A percentile compares a stretch with the other conserved stretches of the same genome.
These are phyloP conservation scores for Oryzias woworae DNA, from an alignment of 2,113 vertebrate species.

Conservation along the genomic window DNA sequence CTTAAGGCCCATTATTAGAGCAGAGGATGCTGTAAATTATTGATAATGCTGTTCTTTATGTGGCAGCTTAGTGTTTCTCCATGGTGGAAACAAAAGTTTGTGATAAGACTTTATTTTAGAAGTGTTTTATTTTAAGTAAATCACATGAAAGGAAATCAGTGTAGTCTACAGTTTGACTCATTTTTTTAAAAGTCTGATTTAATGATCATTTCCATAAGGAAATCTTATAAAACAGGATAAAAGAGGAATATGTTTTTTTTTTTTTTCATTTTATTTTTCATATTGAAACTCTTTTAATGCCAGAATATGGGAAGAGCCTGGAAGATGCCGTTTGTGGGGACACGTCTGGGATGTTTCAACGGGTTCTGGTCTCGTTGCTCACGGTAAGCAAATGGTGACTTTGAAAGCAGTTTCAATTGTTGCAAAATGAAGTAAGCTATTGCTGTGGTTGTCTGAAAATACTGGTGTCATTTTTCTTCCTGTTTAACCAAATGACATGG, in stretches of 20 bases:
- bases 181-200: neutral
- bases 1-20: constrained; percentile 35
- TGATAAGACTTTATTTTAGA: neutral
- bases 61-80: constrained; percentile 17
- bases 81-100: constrained; percentile 1
- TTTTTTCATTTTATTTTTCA: neutral
- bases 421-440: too few relatives aligned
- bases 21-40: constrained; percentile 51
- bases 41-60: constrained; percentile 36
- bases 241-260: too few relatives aligned
- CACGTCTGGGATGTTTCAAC: constrained; percentile 90
- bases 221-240: too few relatives aligned
- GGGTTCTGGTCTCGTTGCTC: constrained; percentile 90
- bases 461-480: too few relatives aligned
- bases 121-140: neutral
- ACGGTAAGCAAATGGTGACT: constrained; percentile 75
- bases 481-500: too few relatives aligned
- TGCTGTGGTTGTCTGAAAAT: too few relatives aligned
- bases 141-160: neutral
- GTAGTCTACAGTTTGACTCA: neutral
- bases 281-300: constrained; percentile 5
- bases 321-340: constrained; percentile 89
- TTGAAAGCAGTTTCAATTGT: neutral
- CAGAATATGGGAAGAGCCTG: constrained; percentile 81
- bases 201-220: neutral